These are phyloP conservation scores for Acanthosoma haemorrhoidale DNA, from an alignment of 2,888 invertebrate genomes.

Conservation along the genomic window DNA sequence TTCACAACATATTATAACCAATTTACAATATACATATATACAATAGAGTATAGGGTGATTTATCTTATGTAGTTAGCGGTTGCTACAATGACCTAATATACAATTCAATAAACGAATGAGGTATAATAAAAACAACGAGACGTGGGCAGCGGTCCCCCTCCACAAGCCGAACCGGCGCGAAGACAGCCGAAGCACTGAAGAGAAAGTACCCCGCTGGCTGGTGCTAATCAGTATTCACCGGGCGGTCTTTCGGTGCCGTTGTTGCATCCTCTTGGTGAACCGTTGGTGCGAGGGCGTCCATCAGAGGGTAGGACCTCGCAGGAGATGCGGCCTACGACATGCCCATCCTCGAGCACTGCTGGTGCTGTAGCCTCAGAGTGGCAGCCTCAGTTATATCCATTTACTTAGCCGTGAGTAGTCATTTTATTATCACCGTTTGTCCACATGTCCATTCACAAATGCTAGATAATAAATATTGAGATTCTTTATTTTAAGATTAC, in stretches of 20 bases:
- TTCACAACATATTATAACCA: too few relatives aligned
- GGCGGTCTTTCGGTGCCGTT: neutral
- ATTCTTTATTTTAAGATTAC: too few relatives aligned
- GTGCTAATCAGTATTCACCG: constrained; percentile 22
- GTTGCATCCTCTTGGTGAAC: neutral
- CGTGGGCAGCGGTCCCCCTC: too few relatives aligned
- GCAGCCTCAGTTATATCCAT: constrained; percentile 50
- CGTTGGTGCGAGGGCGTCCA: neutral
- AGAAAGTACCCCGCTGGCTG: neutral
- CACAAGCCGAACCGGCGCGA: neutral
- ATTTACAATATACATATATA: too few relatives aligned
- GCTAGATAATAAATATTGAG: too few relatives aligned
- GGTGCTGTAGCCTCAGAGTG: constrained; percentile 50
- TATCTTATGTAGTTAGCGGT: too few relatives aligned
- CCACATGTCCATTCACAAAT: too few relatives aligned
- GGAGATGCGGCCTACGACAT: constrained; percentile 14
- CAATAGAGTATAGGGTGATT: too few relatives aligned
- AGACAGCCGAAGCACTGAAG: neutral
- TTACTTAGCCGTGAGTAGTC: constrained; percentile 48
- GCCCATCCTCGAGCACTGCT: constrained; percentile 49
- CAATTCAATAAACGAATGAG: too few relatives aligned
- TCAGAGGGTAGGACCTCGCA: neutral
- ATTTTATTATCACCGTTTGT: neutral
- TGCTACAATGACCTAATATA: too few relatives aligned
- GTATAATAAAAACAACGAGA: too few relatives aligned